Conservation (phyloP, 1,140 invertebrate species). For the Orussus abietinus region DNA sequence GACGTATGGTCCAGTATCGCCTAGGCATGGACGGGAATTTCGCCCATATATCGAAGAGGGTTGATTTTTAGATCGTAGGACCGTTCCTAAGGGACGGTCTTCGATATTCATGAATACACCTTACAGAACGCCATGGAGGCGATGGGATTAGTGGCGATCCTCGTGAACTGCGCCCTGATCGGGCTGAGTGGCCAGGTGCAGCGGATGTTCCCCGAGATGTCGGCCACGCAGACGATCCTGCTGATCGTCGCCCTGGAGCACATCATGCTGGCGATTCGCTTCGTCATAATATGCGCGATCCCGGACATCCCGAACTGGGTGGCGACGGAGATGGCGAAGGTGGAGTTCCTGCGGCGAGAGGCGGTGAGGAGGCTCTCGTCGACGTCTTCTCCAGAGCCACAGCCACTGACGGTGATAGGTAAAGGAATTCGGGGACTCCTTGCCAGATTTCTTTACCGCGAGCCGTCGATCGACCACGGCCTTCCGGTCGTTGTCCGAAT, state of each 20-base stretch:
- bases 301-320: constrained; percentile 91
- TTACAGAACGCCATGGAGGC: constrained; percentile 85
- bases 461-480: too few relatives aligned
- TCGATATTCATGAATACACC: too few relatives aligned
- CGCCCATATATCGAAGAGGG: too few relatives aligned
- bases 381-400: constrained; percentile 49
- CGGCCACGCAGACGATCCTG: constrained; percentile 79
- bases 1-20: too few relatives aligned
- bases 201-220: constrained; percentile 81
- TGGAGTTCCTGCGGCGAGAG: constrained; percentile 74
- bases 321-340: constrained; percentile 82
- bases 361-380: constrained; percentile 57
- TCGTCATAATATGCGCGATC: constrained; percentile 79
- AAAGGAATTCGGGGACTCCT: too few relatives aligned
- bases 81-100: neutral
- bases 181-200: constrained; percentile 88
- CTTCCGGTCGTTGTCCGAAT: too few relatives aligned
- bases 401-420: constrained; percentile 50
- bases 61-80: neutral
- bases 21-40: too few relatives aligned
- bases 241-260: constrained; percentile 87
- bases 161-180: constrained; percentile 93
- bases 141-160: constrained; percentile 87
- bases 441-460: too few relatives aligned
- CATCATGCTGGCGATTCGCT: constrained; percentile 77